Base-by-base conservation (phyloP, 1,140 invertebrate genomes). In the Leptestheria dahalacensis region DNA sequence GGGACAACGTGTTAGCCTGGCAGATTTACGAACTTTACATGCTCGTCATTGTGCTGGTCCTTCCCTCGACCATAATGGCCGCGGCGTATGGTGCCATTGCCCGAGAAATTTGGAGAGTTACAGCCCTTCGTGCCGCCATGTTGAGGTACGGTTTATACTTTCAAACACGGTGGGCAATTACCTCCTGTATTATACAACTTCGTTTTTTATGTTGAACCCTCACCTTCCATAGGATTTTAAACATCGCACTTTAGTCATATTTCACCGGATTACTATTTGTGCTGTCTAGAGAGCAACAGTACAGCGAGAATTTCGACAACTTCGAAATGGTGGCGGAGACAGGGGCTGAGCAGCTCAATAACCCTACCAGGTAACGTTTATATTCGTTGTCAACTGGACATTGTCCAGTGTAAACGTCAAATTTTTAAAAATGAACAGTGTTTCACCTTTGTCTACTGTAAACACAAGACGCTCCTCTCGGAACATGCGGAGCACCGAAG, bases 81-180 rank as follows among this genome's bases (percentile, higher is more conserved):
- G 77, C 78, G 60, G 78, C 82, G 50, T 85, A 85, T 65, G 72
- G 74, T 3, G 72, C 75, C 60, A 85, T 85, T 62, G 83, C 80
- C 65, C 75, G 75, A 68, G 80, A 83, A 68, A 75, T 85, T 33
- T 83, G 80, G 75, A 73, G 71, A 41, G 77, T 79, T 3, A 78
- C 78, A 74, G 72, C 78, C 63, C 68, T 72, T 26, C 66, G 78
- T 60, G 72, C 72, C 51, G 68, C 76, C n/a, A 79, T 80, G 77
- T 78, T 77, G 25, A 55, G 33, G 53, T 55, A 29, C 4, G 12
- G 23, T 28, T 33, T 33, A 74, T n/a, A n/a, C n/a, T n/a, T n/a
- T n/a, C n/a, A n/a, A n/a, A n/a, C n/a, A 73, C 10, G 72, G 74
- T 57, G 70, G 74, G 61, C 71, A 69, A 20, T 10, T n/a, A 23